Percentiles rank a stretch among this genome's conserved stretches.
phyloP scores from a whole-genome alignment of 2,113 vertebrate species.

The Acrocephalus arundinaceus region DNA sequence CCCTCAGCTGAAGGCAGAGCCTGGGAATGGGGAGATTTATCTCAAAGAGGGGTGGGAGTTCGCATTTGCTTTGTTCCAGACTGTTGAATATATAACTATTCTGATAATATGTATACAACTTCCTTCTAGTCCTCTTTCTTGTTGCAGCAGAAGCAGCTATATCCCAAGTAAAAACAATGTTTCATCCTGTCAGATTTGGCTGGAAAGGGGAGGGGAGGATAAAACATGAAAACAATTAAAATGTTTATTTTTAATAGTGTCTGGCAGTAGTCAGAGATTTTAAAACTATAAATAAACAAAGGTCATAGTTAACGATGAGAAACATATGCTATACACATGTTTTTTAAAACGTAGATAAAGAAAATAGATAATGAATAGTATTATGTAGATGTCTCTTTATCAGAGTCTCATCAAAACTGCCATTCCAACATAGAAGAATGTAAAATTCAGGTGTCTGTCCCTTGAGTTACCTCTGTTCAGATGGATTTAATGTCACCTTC shows the following conservation, averaged over 20 bases:
- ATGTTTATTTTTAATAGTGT: conserved; percentile 69
- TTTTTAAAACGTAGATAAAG: conserved; percentile 45
- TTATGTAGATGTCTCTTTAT: neutral
- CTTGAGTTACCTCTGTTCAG: neutral
- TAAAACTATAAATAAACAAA: conserved; percentile 67
- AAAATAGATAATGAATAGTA: conserved; percentile 9
- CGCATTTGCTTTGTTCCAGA: neutral
- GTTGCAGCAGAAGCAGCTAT: conserved; percentile 7
- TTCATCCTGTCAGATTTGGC: conserved; percentile 62
- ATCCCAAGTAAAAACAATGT: conserved; percentile 49
- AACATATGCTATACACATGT: conserved; percentile 53
- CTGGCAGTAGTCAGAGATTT: conserved; percentile 65
- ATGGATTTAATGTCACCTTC: neutral
- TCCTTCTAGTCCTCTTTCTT: neutral
- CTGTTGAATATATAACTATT: neutral
- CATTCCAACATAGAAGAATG: neutral
- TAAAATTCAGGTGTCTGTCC: neutral
- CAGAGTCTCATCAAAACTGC: neutral
- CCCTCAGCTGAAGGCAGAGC: neutral
- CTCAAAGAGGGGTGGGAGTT: neutral
- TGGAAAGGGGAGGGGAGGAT: conserved; percentile 45
- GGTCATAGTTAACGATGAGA: conserved; percentile 44
- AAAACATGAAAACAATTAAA: conserved; percentile 69
- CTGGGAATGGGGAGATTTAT: conserved; percentile 27
- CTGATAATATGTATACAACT: conserved; percentile 14